Evolutionary conservation across 2,113 vertebrate species (phyloP), one percentile per base, ranked within the genome.

Genomic region (Columba livia): DNA sequence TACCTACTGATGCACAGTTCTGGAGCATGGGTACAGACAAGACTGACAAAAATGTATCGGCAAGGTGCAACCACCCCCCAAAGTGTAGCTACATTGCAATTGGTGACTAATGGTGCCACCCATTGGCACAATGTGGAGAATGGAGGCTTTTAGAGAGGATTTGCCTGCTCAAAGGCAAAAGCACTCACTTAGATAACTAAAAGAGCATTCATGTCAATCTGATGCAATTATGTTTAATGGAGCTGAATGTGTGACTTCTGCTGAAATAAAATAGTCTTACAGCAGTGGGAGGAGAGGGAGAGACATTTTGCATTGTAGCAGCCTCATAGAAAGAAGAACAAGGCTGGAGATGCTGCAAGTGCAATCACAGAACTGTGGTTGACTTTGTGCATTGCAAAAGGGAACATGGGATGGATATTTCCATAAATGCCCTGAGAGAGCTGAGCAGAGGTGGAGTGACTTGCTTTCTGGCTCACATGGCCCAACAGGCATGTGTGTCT

Each of bases 141-240:
- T 21, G 36, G 44, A 82, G 47, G 67, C 64, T 96, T 95, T 92
- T 69, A 96, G 50, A 73, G n/a, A 85, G 56, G 85, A 50, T 92
- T 94, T 92, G 74, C 64, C 74, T 66, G 50, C 44, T 88, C 23
- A 79, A 51, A 81, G 60, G 79, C 60, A 90, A 89, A 85, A 93
- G 4, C 56, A 67, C 56, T 81, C 79, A 67, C 57, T 88, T 14
- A 60, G 32, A 64, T 51, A 92, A 82, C 62, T 72, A 69, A 93
- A 95, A 96, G 79, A 87, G 29, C 84, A 69, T 92, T 95, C 74
- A 85, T 71, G 64, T 90, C 91, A 80, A 31, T 90, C 78, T 95
- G 67, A 85, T 89, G 78, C 50, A 57, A 84, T 96, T 95, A 94
- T 54, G 26, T 89, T 94, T 93, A 96, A 96, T 69, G 61, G 80